Conservation (phyloP, 2,113 vertebrate genomes). For the Leptobrachium leishanense region DNA sequence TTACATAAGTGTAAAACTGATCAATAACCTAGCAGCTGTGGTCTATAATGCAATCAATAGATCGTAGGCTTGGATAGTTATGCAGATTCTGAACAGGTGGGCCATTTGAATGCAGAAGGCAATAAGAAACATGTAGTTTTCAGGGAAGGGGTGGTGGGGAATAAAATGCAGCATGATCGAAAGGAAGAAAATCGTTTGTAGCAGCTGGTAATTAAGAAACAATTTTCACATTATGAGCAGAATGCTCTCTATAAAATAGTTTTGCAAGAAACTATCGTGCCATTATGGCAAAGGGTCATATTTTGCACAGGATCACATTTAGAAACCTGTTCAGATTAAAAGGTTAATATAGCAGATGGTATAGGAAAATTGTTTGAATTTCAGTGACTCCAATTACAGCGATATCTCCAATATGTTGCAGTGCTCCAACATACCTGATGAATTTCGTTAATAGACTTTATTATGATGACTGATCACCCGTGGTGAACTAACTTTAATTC, state of each 20-base stretch:
- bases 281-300: neutral
- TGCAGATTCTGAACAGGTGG: constrained; percentile 67
- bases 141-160: constrained; percentile 52
- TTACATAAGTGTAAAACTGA: constrained; percentile 8
- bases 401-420: too few species aligned
- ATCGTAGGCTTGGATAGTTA: constrained; percentile 52
- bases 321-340: neutral
- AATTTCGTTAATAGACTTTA: too few species aligned
- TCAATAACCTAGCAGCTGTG: constrained; percentile 41
- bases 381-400: too few species aligned
- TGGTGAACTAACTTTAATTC: too few species aligned
- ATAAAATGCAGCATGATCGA: constrained; percentile 50
- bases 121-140: constrained; percentile 53
- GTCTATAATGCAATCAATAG: constrained; percentile 39
- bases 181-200: constrained; percentile 62
- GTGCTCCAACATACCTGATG: too few species aligned
- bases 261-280: constrained; percentile 1
- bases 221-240: constrained; percentile 51
- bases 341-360: neutral
- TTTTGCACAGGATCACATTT: neutral
- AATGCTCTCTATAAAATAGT: constrained; percentile 44
- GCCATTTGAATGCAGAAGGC: constrained; percentile 59
- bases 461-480: too few species aligned
- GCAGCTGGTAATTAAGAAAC: constrained; percentile 63
- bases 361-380: neutral